These are phyloP conservation scores for Habroteleia sp. DNA, from an alignment of 2,888 invertebrate species.

Conservation along the genomic window DNA sequence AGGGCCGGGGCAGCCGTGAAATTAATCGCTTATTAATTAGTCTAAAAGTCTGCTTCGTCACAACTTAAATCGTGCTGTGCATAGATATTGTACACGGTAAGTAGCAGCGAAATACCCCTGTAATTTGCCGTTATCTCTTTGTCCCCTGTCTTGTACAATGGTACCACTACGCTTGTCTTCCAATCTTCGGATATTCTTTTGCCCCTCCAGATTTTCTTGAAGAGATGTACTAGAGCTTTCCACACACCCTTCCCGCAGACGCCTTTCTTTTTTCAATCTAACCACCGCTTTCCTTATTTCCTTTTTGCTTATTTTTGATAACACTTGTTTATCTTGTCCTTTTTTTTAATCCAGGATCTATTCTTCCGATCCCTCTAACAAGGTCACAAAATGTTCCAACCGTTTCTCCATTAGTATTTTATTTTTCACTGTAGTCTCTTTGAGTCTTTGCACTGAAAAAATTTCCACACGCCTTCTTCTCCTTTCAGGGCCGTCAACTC, in stretches of 20 bases:
- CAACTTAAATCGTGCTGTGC: too few species aligned
- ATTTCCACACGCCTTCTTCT: slow-evolving; percentile 17
- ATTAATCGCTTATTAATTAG: too few species aligned
- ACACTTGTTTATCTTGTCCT: too few species aligned
- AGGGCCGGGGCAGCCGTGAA: too few species aligned
- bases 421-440: not conserved
- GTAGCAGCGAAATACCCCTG: slow-evolving; percentile 53
- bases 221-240: not conserved
- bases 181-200: slow-evolving; percentile 52
- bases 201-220: slow-evolving; percentile 9
- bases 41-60: too few species aligned
- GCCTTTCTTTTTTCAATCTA: slow-evolving; percentile 53
- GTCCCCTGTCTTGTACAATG: slow-evolving; percentile 50
- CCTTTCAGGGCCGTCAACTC: slow-evolving; percentile 10
- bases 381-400: slow-evolving; percentile 2
- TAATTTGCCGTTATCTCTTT: slow-evolving; percentile 43
- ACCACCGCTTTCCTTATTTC: slow-evolving; percentile 26
- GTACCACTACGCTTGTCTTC: slow-evolving; percentile 50
- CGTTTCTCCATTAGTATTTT: slow-evolving; percentile 1
- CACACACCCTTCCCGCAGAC: slow-evolving; percentile 17
- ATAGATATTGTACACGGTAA: slow-evolving; percentile 63
- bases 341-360: not conserved
- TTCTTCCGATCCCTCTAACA: slow-evolving; percentile 9
- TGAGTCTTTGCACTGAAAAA: slow-evolving; percentile 15
- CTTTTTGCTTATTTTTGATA: not conserved